Conservation (phyloP, 2,797 vertebrate genomes). For the Ataeniobius toweri region DNA sequence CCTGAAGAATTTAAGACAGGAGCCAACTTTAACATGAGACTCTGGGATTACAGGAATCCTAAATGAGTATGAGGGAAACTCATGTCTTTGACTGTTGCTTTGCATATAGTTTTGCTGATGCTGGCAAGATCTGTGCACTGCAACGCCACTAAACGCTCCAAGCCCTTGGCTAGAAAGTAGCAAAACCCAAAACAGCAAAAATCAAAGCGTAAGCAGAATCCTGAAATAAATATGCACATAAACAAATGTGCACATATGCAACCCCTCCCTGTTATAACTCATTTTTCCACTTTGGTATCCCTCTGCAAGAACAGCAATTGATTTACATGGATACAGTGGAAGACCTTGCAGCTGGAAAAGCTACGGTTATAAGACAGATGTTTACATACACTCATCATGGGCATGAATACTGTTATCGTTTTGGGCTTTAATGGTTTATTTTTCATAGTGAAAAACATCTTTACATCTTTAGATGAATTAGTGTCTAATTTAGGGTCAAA, state of each 20-base stretch:
- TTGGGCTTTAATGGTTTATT: neutral
- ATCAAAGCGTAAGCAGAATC: conserved; percentile 71
- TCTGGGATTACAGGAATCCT: conserved; percentile 31
- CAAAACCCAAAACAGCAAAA: conserved; percentile 55
- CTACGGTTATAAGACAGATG: conserved; percentile 15
- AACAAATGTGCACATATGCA: conserved; percentile 40
- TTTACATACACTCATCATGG: neutral
- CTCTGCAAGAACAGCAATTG: conserved; percentile 33
- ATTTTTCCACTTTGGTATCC: conserved; percentile 51
- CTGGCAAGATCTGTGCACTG: conserved; percentile 46
- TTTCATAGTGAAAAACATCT: neutral
- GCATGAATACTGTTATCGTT: neutral
- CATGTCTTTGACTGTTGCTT: conserved; percentile 48
- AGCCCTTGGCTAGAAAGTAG: conserved; percentile 59
- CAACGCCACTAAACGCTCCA: conserved; percentile 47
- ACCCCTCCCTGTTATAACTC: conserved; percentile 28
- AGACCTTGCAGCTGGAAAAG: conserved; percentile 25
- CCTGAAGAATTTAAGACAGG: conserved; percentile 14
- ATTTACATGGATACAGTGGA: conserved; percentile 34
- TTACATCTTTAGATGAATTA: neutral
- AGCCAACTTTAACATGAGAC: conserved; percentile 7
- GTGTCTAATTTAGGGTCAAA: neutral
- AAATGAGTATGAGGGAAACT: conserved; percentile 10
- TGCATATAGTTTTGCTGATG: conserved; percentile 74
- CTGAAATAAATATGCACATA: conserved; percentile 58